Base-by-base conservation (phyloP, 1,140 invertebrate genomes). In the Fragariocoptes setiger region DNA sequence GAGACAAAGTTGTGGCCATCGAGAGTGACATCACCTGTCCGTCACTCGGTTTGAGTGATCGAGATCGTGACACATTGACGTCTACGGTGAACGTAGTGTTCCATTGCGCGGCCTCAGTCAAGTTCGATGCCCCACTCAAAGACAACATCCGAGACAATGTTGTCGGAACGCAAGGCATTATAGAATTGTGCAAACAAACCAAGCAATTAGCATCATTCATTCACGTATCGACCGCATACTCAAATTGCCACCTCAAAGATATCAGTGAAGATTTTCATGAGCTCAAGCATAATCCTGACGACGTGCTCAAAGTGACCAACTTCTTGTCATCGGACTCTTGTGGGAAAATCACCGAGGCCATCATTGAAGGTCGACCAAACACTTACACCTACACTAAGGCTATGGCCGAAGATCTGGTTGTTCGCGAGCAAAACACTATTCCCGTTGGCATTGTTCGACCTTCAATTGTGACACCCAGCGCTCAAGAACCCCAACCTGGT, bases 71-170 rank as follows among this genome's bases (percentile, higher is more conserved):
- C 37, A 56, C 63, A 19, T 57, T 86, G 13, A 64, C 64, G 44
- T 62, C 73, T 2, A 64, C 70, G 48, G 76, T 92, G 38, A 74
- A 76, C 39, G 64, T 94, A 45, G 83, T 95, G 14, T 92, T 95
- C 62, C 88, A 95, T 60, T 88, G 82, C 39, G 90, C 90, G 4
- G 88, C 88, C 21, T 94, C 88, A n/a, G 75, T 94, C 36, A 80
- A 85, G 56, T 95, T 95, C 58, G 85, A 95, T 56, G 88, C 95
- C 61, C 79, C 82, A 44, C 64, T 95, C 42, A 85, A 85, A 38
- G 40, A 45, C 16, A 42, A 35, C 8, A 74, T 83, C 25, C 76
- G 74, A 51, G 80, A 82, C 57, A 85, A 85, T 58, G 75, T 83
- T 65, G 58, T 78, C 44, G 78, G 77, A 36, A 83, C 77, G 18